Percentiles rank a stretch among this genome's conserved stretches.
phyloP scores from a whole-genome alignment of 2,797 vertebrate species.

The Triplophysa bombifrons region DNA sequence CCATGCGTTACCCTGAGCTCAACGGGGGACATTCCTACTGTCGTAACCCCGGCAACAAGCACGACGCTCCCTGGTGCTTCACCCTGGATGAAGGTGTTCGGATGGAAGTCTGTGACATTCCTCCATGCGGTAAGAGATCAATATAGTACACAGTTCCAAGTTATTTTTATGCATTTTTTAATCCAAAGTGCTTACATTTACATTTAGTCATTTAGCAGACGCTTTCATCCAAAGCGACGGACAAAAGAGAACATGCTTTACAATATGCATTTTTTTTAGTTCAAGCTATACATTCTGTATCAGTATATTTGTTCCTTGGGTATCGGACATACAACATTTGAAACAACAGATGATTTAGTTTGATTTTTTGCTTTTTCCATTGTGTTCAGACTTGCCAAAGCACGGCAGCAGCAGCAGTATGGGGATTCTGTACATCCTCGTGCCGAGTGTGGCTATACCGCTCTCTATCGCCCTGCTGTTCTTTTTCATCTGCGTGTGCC shows the following conservation, averaged over 20 bases:
- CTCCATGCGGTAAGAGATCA: conserved; percentile 85
- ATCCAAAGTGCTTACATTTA: too few species aligned
- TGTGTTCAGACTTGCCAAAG: conserved; percentile 85
- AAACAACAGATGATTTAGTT: background rate
- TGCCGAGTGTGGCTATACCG: conserved; percentile 94
- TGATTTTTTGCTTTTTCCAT: background rate
- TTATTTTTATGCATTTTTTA: too few species aligned
- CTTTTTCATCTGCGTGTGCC: conserved; percentile 97
- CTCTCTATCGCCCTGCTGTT: conserved; percentile 93
- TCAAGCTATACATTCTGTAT: too few species aligned
- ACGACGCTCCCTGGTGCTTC: conserved; percentile 96
- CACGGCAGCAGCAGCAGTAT: conserved; percentile 82
- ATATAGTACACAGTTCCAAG: background rate
- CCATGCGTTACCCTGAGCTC: conserved; percentile 88
- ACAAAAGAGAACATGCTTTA: too few species aligned
- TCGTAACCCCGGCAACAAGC: conserved; percentile 93
- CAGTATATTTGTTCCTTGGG: too few species aligned
- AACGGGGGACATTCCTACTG: conserved; percentile 98
- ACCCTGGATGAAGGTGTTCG: conserved; percentile 92
- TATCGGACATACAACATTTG: too few species aligned
- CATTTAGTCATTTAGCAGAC: too few species aligned
- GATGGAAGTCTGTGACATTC: conserved; percentile 92
- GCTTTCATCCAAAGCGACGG: too few species aligned
- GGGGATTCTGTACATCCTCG: conserved; percentile 96
- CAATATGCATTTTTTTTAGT: too few species aligned